These are phyloP conservation scores for Anseranas semipalmata DNA, from an alignment of 2,113 vertebrate genomes.

Conservation along the genomic window DNA sequence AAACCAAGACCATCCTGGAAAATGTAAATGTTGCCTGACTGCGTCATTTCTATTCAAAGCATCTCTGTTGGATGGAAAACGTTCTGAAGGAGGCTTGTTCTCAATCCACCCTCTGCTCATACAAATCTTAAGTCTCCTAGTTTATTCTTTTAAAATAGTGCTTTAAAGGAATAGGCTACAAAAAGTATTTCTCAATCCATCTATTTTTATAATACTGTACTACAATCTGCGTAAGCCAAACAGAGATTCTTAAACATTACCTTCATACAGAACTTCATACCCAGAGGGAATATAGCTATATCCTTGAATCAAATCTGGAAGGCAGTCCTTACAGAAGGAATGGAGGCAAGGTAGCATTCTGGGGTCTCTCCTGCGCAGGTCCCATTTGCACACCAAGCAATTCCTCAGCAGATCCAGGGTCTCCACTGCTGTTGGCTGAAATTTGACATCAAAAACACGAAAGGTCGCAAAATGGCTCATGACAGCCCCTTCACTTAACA, in stretches of 20 bases:
- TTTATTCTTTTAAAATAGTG: background rate
- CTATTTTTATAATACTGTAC: background rate
- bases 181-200: background rate
- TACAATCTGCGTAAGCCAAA: background rate
- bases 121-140: background rate
- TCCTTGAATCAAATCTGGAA: conserved; percentile 72
- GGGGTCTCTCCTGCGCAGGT: conserved; percentile 82
- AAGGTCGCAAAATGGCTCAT: conserved; percentile 33
- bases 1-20: background rate
- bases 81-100: background rate
- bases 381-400: conserved; percentile 83
- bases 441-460: background rate
- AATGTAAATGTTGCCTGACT: background rate
- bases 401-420: conserved; percentile 75
- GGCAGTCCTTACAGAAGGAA: conserved; percentile 85
- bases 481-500: background rate
- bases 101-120: background rate
- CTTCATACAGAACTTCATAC: conserved; percentile 42
- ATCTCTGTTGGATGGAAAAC: background rate
- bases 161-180: background rate
- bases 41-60: background rate
- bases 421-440: conserved; percentile 8
- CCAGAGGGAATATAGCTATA: conserved; percentile 43
- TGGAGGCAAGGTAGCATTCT: conserved; percentile 87
- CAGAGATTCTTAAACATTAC: conserved; percentile 38